These are phyloP conservation scores for Orthosia cruda DNA, from an alignment of 2,888 invertebrate species.

Conservation along the genomic window DNA sequence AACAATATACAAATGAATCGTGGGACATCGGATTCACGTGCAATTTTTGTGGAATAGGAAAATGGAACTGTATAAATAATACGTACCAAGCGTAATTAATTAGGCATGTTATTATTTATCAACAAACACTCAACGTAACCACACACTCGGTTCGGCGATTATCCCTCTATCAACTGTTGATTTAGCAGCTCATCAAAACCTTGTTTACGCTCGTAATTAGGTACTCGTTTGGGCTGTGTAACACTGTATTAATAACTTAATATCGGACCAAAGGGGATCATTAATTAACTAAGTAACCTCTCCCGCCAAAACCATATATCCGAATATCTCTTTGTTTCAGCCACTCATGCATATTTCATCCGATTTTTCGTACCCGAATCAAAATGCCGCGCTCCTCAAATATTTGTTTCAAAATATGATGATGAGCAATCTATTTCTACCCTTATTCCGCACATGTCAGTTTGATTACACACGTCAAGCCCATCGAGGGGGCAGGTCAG, in stretches of 20 bases:
- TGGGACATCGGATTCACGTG: background rate
- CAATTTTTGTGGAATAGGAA: background rate
- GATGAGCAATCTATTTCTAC: conserved; percentile 63
- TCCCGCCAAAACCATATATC: conserved; percentile 24
- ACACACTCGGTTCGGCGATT: conserved; percentile 47
- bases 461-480: conserved; percentile 78
- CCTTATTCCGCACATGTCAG: conserved; percentile 74
- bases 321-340: conserved; percentile 37
- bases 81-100: conserved; percentile 20
- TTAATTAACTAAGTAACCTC: conserved; percentile 50
- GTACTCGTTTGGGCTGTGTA: conserved; percentile 31
- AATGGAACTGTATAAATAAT: conserved; percentile 20
- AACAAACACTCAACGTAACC: conserved; percentile 49
- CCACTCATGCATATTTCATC: conserved; percentile 35
- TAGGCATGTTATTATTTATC: conserved; percentile 31
- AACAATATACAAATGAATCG: background rate
- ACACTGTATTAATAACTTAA: conserved; percentile 50
- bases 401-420: conserved; percentile 61
- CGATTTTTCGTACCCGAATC: conserved; percentile 41
- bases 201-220: conserved; percentile 60
- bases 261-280: conserved; percentile 39
- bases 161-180: conserved; percentile 48
- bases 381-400: conserved; percentile 47
- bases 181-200: conserved; percentile 53
- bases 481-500: conserved; percentile 65